phyloP scores from a whole-genome alignment of 2,113 vertebrate genomes.

The Corynorhinus townsendii region DNA sequence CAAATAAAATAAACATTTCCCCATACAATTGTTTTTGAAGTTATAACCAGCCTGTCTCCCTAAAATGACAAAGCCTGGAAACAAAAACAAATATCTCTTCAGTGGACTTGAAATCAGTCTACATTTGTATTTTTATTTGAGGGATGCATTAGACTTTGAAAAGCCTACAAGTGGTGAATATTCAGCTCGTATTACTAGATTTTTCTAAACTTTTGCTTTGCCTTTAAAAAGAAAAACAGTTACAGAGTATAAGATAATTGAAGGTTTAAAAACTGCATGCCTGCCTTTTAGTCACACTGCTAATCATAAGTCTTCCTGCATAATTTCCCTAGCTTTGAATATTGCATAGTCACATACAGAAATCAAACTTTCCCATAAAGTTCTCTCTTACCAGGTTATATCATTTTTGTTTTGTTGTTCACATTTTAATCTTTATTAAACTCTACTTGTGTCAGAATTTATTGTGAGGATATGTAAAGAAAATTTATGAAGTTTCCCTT shows the following conservation, averaged over 20 bases:
- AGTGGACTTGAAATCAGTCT: slow-evolving; percentile 10
- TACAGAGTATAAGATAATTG: neutral
- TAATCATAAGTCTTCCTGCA: neutral
- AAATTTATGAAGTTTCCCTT: neutral
- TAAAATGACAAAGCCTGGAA: neutral
- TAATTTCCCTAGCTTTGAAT: neutral
- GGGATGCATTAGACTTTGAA: neutral
- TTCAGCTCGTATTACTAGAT: neutral
- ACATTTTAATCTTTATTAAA: slow-evolving; percentile 10
- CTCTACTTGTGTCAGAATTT: neutral
- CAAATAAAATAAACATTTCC: slow-evolving; percentile 48
- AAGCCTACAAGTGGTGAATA: neutral
- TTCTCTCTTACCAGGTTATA: neutral
- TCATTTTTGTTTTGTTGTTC: neutral
- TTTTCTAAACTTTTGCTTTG: neutral
- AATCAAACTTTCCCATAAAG: neutral
- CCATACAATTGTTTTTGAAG: slow-evolving; percentile 31
- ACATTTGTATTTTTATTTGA: neutral
- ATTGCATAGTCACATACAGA: neutral
- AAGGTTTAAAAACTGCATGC: neutral
- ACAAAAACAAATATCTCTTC: slow-evolving; percentile 18
- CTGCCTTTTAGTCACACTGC: neutral
- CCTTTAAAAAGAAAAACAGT: neutral
- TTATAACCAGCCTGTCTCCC: neutral
- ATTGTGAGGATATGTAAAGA: neutral